phyloP scores from a whole-genome alignment of 2,113 vertebrate genomes.

The Sinocyclocheilus rhinocerous region DNA sequence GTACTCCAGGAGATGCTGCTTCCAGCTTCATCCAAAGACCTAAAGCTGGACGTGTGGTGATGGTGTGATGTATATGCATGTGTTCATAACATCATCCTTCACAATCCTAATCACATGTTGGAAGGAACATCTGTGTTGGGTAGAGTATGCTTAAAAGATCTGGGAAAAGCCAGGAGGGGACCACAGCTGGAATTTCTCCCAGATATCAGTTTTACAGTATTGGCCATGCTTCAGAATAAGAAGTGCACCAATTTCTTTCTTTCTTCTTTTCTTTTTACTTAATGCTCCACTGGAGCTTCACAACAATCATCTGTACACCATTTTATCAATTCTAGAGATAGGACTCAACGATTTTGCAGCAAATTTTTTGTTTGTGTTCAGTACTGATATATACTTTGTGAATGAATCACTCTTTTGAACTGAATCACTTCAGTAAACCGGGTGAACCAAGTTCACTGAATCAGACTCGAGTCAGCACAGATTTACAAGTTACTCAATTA shows the following conservation, averaged over 20 bases:
- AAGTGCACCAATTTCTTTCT: background rate
- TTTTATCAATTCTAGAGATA: background rate
- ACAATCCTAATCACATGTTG: background rate
- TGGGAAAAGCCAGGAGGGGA: background rate
- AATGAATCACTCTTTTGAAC: too few relatives aligned
- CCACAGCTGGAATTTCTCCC: background rate
- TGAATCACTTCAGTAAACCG: too few relatives aligned
- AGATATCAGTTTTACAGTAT: background rate
- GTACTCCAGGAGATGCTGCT: conserved; percentile 45
- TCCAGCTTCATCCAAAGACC: background rate
- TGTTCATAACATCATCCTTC: background rate
- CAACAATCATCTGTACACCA: background rate
- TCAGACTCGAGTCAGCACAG: too few relatives aligned
- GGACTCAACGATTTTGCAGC: too few relatives aligned
- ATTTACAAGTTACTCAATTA: too few relatives aligned
- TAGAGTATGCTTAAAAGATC: background rate
- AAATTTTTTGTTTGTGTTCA: too few relatives aligned
- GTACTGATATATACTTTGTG: too few relatives aligned
- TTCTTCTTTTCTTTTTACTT: too few relatives aligned
- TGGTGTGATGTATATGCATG: background rate
- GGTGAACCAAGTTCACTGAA: too few relatives aligned
- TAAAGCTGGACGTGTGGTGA: background rate
- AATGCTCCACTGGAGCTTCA: conserved; percentile 13
- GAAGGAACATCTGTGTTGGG: background rate
- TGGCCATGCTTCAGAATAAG: background rate